Evolutionary conservation across 53 echinoderm and acorn worm species (phyloP).

Genomic region (Paracentrotus lividus): DNA sequence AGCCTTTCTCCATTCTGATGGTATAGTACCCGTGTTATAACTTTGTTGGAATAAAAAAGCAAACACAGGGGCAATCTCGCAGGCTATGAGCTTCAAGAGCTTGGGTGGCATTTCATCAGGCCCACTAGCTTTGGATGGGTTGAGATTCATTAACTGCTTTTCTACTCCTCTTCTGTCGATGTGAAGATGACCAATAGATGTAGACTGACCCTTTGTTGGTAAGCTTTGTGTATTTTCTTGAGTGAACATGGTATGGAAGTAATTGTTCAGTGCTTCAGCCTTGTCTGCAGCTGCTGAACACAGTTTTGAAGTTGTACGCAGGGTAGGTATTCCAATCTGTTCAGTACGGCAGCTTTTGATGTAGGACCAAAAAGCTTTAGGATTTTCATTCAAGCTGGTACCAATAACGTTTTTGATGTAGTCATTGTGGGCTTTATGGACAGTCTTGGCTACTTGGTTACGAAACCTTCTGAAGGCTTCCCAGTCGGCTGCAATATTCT

Average conservation of each 20-base stretch:
- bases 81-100: not conserved
- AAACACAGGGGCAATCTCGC: conserved; percentile 6
- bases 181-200: conserved; percentile 27
- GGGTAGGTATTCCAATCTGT: conserved; percentile 28
- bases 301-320: conserved; percentile 28
- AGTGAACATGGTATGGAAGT: conserved; percentile 47
- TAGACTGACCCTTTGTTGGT: conserved; percentile 22
- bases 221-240: not conserved
- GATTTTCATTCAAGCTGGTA: conserved; percentile 20
- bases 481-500: not conserved
- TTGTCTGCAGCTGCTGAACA: conserved; percentile 28
- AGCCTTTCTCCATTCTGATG: conserved; percentile 14
- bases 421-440: not conserved
- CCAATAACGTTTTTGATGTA: conserved; percentile 46
- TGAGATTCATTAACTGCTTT: conserved; percentile 41
- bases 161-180: conserved; percentile 30
- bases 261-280: conserved; percentile 41
- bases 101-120: conserved; percentile 35
- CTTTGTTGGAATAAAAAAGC: no score
- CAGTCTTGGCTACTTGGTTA: conserved; percentile 1
- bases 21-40: no score
- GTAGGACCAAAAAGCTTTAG: conserved; percentile 57
- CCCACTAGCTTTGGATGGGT: conserved; percentile 49
- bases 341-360: not conserved
- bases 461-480: not conserved